Evolutionary conservation across 2,113 vertebrate species (phyloP), one percentile per base, ranked within the genome.

Genomic region (Bolborhynchus lineola): DNA sequence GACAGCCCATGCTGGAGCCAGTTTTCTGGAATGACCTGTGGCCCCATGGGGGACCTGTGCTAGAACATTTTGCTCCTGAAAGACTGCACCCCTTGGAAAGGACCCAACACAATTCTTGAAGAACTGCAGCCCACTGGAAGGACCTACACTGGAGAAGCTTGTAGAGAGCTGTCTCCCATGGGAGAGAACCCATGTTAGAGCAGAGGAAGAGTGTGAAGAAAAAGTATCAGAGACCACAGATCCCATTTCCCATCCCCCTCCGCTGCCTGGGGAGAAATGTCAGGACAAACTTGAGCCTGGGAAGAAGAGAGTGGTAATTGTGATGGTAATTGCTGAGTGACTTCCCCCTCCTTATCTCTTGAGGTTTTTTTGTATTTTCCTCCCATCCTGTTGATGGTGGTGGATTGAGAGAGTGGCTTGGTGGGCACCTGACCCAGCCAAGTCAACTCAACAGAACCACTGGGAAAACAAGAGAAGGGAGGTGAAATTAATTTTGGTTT

Each of bases 1-100:
- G 29, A 29, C 6, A n/a, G 1, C 11, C 24, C 46, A 39, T 1
- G 0, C 7, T 55, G 31, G 9, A 67, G 33, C 15, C 55, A 52
- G 28, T 67, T n/a, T 68, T 29, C 35, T 72, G 25, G 8, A 11
- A 69, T 49, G 24, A 55, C 10, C 10, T 57, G 31, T 16, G 42
- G 5, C 14, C n/a, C 13, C 4, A 1, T 24, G 42, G 16, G 9
- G 16, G 5, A 31, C 44, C 7, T 29, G 20, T 4, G 3, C 4
- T 65, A 55, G 21, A 70, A 18, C 24, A 84, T 5, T 14, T 25
- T 69, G 16, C 1, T 82, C 25, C 42, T 72, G 59, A 26, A 53
- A 39, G 16, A 35, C 10, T 39, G 3, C 6, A 39, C 11, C 4
- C 12, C 31, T 16, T 29, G 70, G 53, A 41, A 78, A 60, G 5